Evolutionary conservation across 2,113 vertebrate species (phyloP).

Genomic region (Egretta garzetta): DNA sequence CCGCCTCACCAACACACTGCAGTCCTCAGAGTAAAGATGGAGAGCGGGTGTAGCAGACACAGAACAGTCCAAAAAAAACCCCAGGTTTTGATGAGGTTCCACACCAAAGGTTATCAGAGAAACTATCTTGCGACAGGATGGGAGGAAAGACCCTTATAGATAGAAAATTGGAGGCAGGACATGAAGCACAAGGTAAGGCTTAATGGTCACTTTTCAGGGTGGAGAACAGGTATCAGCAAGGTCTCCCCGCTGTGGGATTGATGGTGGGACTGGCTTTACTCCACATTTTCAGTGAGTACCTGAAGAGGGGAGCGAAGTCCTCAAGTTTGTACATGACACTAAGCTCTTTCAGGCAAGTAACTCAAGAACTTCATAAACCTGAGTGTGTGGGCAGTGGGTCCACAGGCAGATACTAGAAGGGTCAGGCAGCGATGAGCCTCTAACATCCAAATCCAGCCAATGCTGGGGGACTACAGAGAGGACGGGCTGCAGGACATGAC

Average conservation of each 20-base stretch:
- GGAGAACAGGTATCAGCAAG: neutral
- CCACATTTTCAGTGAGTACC: neutral
- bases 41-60: neutral
- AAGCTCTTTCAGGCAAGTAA: neutral
- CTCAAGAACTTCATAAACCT: neutral
- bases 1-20: neutral
- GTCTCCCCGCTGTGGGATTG: neutral
- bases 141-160: neutral
- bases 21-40: neutral
- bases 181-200: neutral
- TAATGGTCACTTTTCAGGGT: neutral
- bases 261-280: neutral
- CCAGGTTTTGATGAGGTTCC: neutral
- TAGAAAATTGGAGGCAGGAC: neutral
- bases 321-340: neutral
- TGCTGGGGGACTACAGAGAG: neutral
- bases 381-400: neutral
- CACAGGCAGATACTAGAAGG: neutral
- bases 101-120: neutral
- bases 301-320: neutral
- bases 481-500: fast-evolving
- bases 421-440: neutral
- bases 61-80: neutral
- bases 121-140: neutral
- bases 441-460: neutral